Evolutionary conservation across 1,140 invertebrate species (phyloP), one percentile per base, ranked within the genome.

Genomic region (Neomicropteryx cornuta): DNA sequence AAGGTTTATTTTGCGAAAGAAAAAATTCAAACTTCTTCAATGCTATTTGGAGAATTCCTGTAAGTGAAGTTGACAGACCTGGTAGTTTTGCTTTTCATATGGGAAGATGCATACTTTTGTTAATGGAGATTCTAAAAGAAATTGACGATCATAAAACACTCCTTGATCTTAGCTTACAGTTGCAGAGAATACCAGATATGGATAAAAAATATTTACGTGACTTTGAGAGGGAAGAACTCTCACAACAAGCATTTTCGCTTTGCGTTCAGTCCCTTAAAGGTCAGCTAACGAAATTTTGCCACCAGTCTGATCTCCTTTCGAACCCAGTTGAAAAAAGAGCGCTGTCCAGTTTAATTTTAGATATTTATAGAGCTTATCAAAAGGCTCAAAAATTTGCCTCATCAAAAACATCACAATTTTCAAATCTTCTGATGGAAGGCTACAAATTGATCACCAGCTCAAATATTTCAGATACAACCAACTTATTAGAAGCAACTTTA

Each of bases 11-110:
- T 59, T 72, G 73, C 33, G 88, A 93, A 37, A 72, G 86, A 36
- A 94, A 84, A 62, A 71, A 68, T 22, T 79, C 71, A 6, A 93
- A 95, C 58, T 89, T 96, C 49, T 97, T 95, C 51, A 90, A 92
- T 66, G 88, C 88, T 37, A 79, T 94, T 38, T 96, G 92, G 92
- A 73, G 87, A 42, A 90, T 93, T 52, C 89, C 88, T 3, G 74
- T 80, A 16, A 75, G 76, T 38, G 93, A 97, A 67, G 84, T 96
- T 21, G 92, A 96, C 52, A 71, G 92, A 29, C 80, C 87, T 2
- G 92, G 92, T 10, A 87, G 87, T 52, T 91, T 97, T 62, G 79
- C 87, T 5, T 79, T 84, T 22, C 90, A 96, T 52, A 88, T 96
- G 80, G 87, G 81, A 41, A 75, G 87, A 39, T 86, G 84, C 46